phyloP scores from a whole-genome alignment of 2,113 vertebrate species.

The Grammomys dolichurus region DNA sequence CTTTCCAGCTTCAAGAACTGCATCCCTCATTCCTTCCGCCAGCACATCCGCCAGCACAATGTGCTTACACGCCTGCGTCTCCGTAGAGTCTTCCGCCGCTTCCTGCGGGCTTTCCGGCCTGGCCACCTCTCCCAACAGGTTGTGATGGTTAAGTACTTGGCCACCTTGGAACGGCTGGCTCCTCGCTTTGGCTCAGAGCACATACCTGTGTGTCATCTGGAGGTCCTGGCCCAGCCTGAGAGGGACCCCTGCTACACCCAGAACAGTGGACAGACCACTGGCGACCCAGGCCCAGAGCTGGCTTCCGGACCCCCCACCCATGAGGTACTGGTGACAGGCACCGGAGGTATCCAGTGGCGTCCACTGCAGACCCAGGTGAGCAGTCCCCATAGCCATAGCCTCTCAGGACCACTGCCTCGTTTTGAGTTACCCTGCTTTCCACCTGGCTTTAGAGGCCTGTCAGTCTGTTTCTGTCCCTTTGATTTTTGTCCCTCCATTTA shows the following conservation, averaged over 20 bases:
- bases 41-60: conserved; percentile 89
- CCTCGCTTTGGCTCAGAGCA: conserved; percentile 90
- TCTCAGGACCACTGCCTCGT: neutral
- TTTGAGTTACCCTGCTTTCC: neutral
- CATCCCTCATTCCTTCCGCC: conserved; percentile 92
- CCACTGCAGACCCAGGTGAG: conserved; percentile 68
- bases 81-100: conserved; percentile 89
- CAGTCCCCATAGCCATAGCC: neutral
- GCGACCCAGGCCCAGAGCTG: rapidly evolving
- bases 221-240: conserved; percentile 82
- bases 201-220: conserved; percentile 83
- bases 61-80: conserved; percentile 91
- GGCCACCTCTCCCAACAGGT: conserved; percentile 87
- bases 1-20: conserved; percentile 91
- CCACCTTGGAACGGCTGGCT: conserved; percentile 91
- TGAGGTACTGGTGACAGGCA: conserved; percentile 91
- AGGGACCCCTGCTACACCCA: conserved; percentile 77
- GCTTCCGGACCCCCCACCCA: conserved; percentile 69
- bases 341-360: conserved; percentile 91
- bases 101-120: conserved; percentile 90
- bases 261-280: neutral
- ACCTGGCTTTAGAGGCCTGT: neutral
- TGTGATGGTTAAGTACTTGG: conserved; percentile 95
- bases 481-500: neutral
- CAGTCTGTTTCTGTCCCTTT: neutral